Evolutionary conservation across 2,888 invertebrate species (phyloP), one percentile per base, ranked within the genome.

Genomic region (Norana najaformis): DNA sequence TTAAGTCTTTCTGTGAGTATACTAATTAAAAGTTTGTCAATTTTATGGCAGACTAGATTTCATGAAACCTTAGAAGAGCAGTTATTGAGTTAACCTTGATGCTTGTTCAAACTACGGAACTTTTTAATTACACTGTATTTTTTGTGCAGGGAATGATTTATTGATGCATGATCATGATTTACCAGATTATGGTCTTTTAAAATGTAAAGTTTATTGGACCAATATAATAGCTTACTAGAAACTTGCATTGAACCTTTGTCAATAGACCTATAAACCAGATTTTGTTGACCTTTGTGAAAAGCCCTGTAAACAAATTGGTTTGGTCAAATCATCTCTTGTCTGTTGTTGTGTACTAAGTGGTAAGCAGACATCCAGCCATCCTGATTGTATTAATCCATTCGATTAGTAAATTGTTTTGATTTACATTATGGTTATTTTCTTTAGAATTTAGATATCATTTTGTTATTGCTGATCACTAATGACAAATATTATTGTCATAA

Each of bases 1-100:
- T 69, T 69, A 69, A 69, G 69, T 69, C 69, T n/a, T 69, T 69
- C 69, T 11, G 69, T 69, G 69, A 69, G 69, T 69, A 69, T n/a
- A 69, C 0, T 69, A 69, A 69, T 69, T 69, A 8, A n/a, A n/a
- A 30, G 69, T 69, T 69, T 30, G n/a, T 69, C 69, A 69, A 69
- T 69, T 69, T n/a, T 30, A 69, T 69, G 69, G 69, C n/a, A n/a
- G 69, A n/a, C 69, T 69, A 69, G 30, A n/a, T 69, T 69, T n/a
- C 69, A 69, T 69, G 69, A 69, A 69, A 69, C 69, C 69, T 69
- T 4, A 69, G 69, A 23, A 47, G 47, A 8, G 23, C 47, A 1
- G 6, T 47, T 47, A 23, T 47, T 47, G 47, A 23, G 47, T 18
- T 3, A 47, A 47, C 23, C 6, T 23, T 47, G 47, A 16, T n/a